These are phyloP conservation scores for Phoeniculus purpureus DNA, from an alignment of 2,797 vertebrate genomes.

Conservation along the genomic window DNA sequence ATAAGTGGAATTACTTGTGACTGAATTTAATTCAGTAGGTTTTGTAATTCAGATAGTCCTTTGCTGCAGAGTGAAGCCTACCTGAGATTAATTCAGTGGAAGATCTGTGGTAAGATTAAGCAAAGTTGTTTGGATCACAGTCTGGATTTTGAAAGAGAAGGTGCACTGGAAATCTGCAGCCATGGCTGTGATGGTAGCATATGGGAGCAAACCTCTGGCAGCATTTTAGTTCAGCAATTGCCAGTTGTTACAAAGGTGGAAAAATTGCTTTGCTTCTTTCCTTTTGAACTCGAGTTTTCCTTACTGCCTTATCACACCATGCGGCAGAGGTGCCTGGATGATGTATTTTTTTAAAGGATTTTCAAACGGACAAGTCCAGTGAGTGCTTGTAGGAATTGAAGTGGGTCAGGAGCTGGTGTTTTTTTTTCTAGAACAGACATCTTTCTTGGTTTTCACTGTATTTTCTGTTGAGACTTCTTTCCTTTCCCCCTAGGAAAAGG, in stretches of 20 bases:
- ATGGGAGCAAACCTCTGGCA: background rate
- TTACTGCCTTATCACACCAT: accelerated
- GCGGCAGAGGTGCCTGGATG: background rate
- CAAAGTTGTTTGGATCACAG: background rate
- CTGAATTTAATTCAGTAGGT: background rate
- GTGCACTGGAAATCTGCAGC: background rate
- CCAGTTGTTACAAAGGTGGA: background rate
- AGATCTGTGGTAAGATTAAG: background rate
- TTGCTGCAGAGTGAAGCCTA: background rate
- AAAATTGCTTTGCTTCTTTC: background rate
- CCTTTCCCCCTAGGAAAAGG: conserved; percentile 85
- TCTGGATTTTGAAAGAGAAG: background rate
- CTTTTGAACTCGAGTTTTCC: background rate
- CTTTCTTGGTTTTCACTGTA: background rate
- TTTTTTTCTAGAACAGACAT: background rate
- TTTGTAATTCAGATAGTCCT: background rate
- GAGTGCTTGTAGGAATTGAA: background rate
- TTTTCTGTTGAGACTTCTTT: background rate
- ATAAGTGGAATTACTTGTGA: background rate
- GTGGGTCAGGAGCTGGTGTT: background rate
- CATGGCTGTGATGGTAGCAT: background rate
- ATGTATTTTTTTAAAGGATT: background rate
- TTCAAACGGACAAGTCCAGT: background rate
- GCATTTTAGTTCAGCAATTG: background rate
- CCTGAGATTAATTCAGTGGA: background rate